Conservation (phyloP, 2,113 vertebrate genomes). For the Collichthys lucidus region DNA sequence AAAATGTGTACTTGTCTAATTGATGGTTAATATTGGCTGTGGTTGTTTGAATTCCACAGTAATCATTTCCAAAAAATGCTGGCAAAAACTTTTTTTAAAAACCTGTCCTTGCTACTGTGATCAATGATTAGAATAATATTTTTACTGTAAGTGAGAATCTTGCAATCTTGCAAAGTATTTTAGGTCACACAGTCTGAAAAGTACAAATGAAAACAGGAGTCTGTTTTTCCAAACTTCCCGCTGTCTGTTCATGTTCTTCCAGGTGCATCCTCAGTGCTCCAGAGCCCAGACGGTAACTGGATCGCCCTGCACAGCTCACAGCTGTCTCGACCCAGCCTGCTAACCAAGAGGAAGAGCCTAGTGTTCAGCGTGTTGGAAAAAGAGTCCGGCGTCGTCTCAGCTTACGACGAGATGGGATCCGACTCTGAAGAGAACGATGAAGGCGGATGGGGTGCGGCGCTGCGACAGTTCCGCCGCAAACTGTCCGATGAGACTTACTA, state of each 20-base stretch:
- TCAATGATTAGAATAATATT: background rate
- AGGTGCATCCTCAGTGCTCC: constrained; percentile 88
- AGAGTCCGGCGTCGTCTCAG: constrained; percentile 88
- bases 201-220: background rate
- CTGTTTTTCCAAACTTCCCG: background rate
- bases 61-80: background rate
- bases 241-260: constrained; percentile 24
- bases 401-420: constrained; percentile 93
- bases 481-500: constrained; percentile 85
- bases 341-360: constrained; percentile 91
- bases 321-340: constrained; percentile 86
- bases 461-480: constrained; percentile 78
- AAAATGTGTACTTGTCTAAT: background rate
- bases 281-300: constrained; percentile 97
- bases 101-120: background rate
- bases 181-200: background rate
- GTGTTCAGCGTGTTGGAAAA: constrained; percentile 90
- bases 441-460: constrained; percentile 75
- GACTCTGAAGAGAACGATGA: constrained; percentile 85
- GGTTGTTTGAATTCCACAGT: background rate
- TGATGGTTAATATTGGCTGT: background rate
- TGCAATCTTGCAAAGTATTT: no score
- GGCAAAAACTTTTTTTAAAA: background rate
- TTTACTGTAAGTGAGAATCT: no score
- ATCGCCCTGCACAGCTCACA: constrained; percentile 89